Percentiles rank a stretch among this genome's conserved stretches.
Evolutionary conservation across 2,888 invertebrate genomes (phyloP).

Genomic region (Parelbella ahira): DNA sequence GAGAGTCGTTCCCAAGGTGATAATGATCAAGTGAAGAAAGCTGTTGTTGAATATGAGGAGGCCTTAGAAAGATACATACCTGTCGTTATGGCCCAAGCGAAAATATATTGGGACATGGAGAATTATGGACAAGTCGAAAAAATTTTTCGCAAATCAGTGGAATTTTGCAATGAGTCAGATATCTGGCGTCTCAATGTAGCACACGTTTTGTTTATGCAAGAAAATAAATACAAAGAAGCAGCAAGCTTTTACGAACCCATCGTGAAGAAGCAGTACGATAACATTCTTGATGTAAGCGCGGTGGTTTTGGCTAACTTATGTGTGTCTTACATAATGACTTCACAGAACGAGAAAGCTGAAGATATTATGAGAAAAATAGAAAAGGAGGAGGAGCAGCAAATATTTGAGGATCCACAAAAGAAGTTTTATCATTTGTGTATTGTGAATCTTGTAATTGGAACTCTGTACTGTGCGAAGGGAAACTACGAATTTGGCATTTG

Average conservation of each 20-base stretch:
- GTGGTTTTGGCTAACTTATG: conserved; percentile 98
- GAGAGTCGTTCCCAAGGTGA: conserved; percentile 94
- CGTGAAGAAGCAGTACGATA: conserved; percentile 96
- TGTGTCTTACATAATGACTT: conserved; percentile 99
- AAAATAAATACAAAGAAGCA: conserved; percentile 98
- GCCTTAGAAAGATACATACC: conserved; percentile 96
- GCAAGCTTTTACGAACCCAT: conserved; percentile 99
- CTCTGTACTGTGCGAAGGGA: conserved; percentile 98
- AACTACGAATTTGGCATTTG: conserved; percentile 99
- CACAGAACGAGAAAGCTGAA: conserved; percentile 99
- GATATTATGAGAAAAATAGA: conserved; percentile 99
- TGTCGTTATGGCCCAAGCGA: conserved; percentile 99
- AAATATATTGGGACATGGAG: conserved; percentile 98
- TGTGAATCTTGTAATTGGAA: conserved; percentile 99
- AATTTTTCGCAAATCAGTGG: conserved; percentile 97
- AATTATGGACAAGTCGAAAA: conserved; percentile 98
- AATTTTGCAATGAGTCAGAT: conserved; percentile 98
- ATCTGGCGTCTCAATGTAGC: conserved; percentile 99
- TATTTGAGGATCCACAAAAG: conserved; percentile 95
- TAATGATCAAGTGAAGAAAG: conserved; percentile 92
- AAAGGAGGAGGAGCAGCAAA: conserved; percentile 96
- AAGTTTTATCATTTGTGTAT: conserved; percentile 98
- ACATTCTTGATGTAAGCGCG: conserved; percentile 97
- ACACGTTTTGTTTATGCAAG: conserved; percentile 99
- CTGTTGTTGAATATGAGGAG: conserved; percentile 95